Conservation (phyloP, 2,888 invertebrate species). For the Odontomyia ornata region DNA sequence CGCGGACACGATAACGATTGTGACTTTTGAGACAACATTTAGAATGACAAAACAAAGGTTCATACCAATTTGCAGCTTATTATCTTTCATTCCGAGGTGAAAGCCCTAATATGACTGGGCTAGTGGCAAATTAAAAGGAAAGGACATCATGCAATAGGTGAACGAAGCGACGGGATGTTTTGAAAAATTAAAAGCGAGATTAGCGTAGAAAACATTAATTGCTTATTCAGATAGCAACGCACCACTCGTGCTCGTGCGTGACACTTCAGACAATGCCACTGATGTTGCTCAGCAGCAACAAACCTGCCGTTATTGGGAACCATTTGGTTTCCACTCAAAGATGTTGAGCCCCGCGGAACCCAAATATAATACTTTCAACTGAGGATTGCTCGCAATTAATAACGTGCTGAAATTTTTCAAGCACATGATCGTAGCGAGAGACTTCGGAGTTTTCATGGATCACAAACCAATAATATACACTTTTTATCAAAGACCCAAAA, state of each 20-base stretch:
- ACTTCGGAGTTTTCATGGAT: not conserved
- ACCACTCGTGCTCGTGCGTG: not conserved
- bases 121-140: no score
- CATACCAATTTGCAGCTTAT: no score
- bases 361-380: slow-evolving; percentile 60
- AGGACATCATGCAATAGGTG: no score
- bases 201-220: not conserved
- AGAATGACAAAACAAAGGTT: no score
- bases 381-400: no score
- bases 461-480: not conserved
- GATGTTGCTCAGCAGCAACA: slow-evolving; percentile 59
- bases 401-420: slow-evolving; percentile 58
- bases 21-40: no score
- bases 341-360: slow-evolving; percentile 55
- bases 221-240: slow-evolving; percentile 5
- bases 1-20: no score
- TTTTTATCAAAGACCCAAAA: no score
- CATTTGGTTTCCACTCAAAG: slow-evolving; percentile 58
- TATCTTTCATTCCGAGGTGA: no score
- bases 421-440: slow-evolving; percentile 51
- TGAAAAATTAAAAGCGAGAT: not conserved
- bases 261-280: slow-evolving; percentile 58
- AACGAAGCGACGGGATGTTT: not conserved
- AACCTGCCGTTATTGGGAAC: slow-evolving; percentile 53
- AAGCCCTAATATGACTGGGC: no score